These are phyloP conservation scores for Drosophila lutescens DNA, from an alignment of 2,888 invertebrate genomes.

Conservation along the genomic window DNA sequence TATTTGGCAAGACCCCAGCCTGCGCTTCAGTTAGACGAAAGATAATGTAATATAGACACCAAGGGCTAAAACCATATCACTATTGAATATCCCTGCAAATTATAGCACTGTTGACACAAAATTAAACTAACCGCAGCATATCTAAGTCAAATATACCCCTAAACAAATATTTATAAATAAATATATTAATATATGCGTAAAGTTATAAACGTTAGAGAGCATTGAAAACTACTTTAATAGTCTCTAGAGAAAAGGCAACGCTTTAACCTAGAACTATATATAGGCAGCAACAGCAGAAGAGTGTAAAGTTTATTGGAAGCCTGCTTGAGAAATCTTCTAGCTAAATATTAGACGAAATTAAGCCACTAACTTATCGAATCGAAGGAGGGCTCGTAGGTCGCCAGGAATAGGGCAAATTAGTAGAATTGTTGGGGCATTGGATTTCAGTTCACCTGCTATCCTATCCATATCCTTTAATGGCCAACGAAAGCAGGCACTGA, in stretches of 20 bases:
- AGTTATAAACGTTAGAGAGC: slow-evolving; percentile 48
- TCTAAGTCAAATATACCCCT: slow-evolving; percentile 46
- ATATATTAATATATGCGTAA: slow-evolving; percentile 32
- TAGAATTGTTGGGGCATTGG: slow-evolving; percentile 31
- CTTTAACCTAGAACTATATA: slow-evolving; percentile 54
- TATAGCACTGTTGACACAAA: slow-evolving; percentile 72
- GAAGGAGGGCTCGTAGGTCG: slow-evolving; percentile 6
- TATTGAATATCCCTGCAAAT: slow-evolving; percentile 54
- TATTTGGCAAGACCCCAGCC: slow-evolving; percentile 56
- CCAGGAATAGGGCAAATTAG: slow-evolving; percentile 21
- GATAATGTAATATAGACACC: slow-evolving; percentile 40
- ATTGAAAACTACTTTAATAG: slow-evolving; percentile 56
- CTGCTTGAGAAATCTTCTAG: slow-evolving; percentile 68
- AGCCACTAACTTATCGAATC: slow-evolving; percentile 31
- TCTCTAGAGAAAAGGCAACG: slow-evolving; percentile 58
- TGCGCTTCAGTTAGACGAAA: slow-evolving; percentile 70
- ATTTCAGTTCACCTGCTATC: slow-evolving; percentile 31
- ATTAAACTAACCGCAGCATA: slow-evolving; percentile 47
- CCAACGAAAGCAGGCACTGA: slow-evolving; percentile 16
- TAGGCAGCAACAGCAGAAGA: slow-evolving; percentile 22
- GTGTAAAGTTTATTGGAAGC: slow-evolving; percentile 45
- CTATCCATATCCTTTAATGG: slow-evolving; percentile 29
- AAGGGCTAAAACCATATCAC: slow-evolving; percentile 40
- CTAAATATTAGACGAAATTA: slow-evolving; percentile 78
- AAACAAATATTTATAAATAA: slow-evolving; percentile 41